These are phyloP conservation scores for Apamea monoglypha DNA, from an alignment of 2,888 invertebrate species.

Conservation along the genomic window DNA sequence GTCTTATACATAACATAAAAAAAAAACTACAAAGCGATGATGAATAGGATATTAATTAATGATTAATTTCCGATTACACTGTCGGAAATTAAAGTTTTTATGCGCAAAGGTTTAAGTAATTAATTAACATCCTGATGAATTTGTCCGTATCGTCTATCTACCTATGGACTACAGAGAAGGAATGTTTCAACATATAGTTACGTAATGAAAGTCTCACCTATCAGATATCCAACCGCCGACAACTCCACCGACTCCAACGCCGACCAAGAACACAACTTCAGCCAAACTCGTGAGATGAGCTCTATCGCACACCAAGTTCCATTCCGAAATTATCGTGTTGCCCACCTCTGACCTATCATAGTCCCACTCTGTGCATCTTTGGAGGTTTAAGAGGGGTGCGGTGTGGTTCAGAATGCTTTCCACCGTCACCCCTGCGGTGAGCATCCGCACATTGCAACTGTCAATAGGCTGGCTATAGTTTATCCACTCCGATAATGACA, in stretches of 20 bases:
- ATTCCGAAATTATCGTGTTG: conserved; percentile 93
- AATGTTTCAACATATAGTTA: background rate
- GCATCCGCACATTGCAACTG: conserved; percentile 90
- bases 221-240: conserved; percentile 95
- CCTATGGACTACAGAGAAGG: background rate
- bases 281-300: conserved; percentile 92
- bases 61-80: conserved; percentile 18
- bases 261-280: conserved; percentile 94
- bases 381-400: conserved; percentile 81
- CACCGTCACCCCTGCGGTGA: conserved; percentile 80
- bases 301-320: conserved; percentile 94
- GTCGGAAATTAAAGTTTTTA: conserved; percentile 18
- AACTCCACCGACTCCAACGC: conserved; percentile 94
- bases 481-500: conserved; percentile 91
- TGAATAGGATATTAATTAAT: conserved; percentile 19
- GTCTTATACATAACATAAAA: background rate
- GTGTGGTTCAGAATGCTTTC: conserved; percentile 83
- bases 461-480: conserved; percentile 92
- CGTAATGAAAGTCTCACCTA: conserved; percentile 82
- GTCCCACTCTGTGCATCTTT: conserved; percentile 91
- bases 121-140: conserved; percentile 14
- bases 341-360: conserved; percentile 90
- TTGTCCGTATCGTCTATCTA: background rate
- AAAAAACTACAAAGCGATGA: background rate
- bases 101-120: conserved; percentile 8